phyloP scores from a whole-genome alignment of 1,140 invertebrate genomes.

The Pomacea maculata region DNA sequence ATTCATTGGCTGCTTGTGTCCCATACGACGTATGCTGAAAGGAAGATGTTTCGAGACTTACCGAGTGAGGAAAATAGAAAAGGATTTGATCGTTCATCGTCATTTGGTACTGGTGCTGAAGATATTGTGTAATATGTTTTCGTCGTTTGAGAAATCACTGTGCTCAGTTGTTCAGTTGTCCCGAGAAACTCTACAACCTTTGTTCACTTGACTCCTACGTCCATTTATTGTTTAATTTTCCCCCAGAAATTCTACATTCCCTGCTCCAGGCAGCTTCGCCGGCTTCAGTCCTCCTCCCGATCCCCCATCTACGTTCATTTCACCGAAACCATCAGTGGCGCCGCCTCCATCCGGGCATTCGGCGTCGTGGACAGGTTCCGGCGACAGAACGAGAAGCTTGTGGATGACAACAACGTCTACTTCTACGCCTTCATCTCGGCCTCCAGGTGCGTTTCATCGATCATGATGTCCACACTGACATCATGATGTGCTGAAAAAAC shows the following conservation, averaged over 20 bases:
- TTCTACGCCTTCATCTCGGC: slow-evolving; percentile 47
- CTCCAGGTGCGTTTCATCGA: slow-evolving; percentile 37
- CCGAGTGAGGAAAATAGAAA: too few species aligned
- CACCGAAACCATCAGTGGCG: slow-evolving; percentile 66
- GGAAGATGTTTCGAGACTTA: too few species aligned
- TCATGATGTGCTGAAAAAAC: too few species aligned
- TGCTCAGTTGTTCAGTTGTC: slow-evolving; percentile 68
- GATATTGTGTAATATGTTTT: too few species aligned
- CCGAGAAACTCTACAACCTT: slow-evolving; percentile 65
- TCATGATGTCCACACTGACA: too few species aligned
- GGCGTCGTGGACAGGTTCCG: slow-evolving; percentile 64
- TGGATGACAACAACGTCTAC: slow-evolving; percentile 48
- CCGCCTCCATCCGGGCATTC: slow-evolving; percentile 69
- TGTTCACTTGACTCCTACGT: slow-evolving; percentile 66
- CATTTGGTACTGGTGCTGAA: too few species aligned
- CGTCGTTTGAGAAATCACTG: too few species aligned
- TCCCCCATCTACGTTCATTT: slow-evolving; percentile 69
- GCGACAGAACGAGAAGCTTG: slow-evolving; percentile 57
- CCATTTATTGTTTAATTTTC: slow-evolving; percentile 36
- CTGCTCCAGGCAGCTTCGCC: slow-evolving; percentile 70
- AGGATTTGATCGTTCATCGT: too few species aligned
- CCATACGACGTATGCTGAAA: too few species aligned
- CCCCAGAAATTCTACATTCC: slow-evolving; percentile 88
- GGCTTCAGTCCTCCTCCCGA: slow-evolving; percentile 63
- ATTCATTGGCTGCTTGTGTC: too few species aligned